Evolutionary conservation across 1,140 invertebrate species (phyloP).

Genomic region (Brachionus plicatilis): DNA sequence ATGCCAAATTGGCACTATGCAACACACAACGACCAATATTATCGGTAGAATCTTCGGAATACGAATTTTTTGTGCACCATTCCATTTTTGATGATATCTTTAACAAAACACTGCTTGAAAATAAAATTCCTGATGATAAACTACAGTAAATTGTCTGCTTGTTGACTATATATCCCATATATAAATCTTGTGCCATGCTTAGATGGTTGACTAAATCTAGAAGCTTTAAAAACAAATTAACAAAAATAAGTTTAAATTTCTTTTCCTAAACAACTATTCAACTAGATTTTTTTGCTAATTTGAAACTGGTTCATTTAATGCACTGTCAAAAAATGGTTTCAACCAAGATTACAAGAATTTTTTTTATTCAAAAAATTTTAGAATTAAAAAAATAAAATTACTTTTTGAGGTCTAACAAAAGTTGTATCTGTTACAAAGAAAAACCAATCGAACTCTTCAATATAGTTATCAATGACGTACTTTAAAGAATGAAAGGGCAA

Average conservation of each 20-base stretch:
- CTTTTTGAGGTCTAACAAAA: slow-evolving; percentile 68
- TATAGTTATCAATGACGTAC: slow-evolving; percentile 79
- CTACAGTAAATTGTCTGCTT: slow-evolving; percentile 33
- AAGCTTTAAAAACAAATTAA: not conserved
- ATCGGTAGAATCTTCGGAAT: slow-evolving; percentile 69
- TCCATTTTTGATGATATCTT: slow-evolving; percentile 69
- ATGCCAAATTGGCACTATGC: slow-evolving; percentile 52
- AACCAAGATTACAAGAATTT: not conserved
- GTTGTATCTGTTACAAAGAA: slow-evolving; percentile 74
- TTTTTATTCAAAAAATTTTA: not conserved
- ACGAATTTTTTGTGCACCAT: slow-evolving; percentile 76
- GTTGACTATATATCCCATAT: slow-evolving; percentile 29
- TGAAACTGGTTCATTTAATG: not conserved
- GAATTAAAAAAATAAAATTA: not conserved
- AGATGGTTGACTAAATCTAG: slow-evolving; percentile 32
- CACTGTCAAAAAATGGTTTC: not conserved
- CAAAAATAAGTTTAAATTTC: not conserved
- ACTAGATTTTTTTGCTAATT: not conserved
- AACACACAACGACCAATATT: slow-evolving; percentile 75
- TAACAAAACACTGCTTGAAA: slow-evolving; percentile 60
- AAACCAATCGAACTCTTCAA: slow-evolving; percentile 82
- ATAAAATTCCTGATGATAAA: slow-evolving; percentile 11
- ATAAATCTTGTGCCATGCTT: slow-evolving; percentile 33
- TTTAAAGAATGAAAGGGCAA: slow-evolving; percentile 66
- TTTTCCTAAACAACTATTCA: not conserved